Evolutionary conservation across 2,113 vertebrate species (phyloP), one percentile per base, ranked within the genome.

Genomic region (Cnemophilus loriae): DNA sequence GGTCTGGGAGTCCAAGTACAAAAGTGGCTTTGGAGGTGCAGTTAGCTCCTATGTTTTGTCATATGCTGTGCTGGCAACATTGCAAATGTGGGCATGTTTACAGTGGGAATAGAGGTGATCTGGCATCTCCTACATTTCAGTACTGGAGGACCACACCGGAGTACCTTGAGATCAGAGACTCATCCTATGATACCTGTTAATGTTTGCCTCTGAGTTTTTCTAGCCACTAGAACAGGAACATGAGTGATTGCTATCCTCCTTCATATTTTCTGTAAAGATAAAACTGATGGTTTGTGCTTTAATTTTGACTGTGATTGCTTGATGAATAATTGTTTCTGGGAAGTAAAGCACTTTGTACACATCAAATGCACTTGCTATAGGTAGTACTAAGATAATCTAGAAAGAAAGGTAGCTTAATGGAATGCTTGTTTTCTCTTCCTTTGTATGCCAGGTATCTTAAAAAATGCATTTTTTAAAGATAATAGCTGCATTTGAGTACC

Each of bases 1-100:
- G 37, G 23, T 49, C 35, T 87, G 59, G 65, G 37, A n/a, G 16
- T 33, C 26, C 11, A 26, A 37, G 37, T 49, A 27, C 13, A 22
- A 35, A 73, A 67, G 32, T 53, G 50, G 7, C 44, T 75, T 55
- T 59, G 52, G 47, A 39, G 8, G 21, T 80, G 13, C 33, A 70
- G 0, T 20, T 53, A 21, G 28, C 28, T 46, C 6, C 9, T 37
- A 8, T 74, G n/a, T 32, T 84, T 61, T 91, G 28, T 61, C 4
- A 1, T 33, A 10, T 16, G 2, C 9, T n/a, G 5, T 18, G 11
- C 26, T 92, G 65, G 35, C 39, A 33, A 4, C 1, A 3, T 4
- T 70, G 42, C 8, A 33, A 28, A 9, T 60, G 24, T 61, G 56
- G 50, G 42, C 0, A 0, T n/a, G 3, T 22, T 67, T 41, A 57